Conservation (phyloP, 2,113 vertebrate genomes). For the Xyrauchen texanus region DNA sequence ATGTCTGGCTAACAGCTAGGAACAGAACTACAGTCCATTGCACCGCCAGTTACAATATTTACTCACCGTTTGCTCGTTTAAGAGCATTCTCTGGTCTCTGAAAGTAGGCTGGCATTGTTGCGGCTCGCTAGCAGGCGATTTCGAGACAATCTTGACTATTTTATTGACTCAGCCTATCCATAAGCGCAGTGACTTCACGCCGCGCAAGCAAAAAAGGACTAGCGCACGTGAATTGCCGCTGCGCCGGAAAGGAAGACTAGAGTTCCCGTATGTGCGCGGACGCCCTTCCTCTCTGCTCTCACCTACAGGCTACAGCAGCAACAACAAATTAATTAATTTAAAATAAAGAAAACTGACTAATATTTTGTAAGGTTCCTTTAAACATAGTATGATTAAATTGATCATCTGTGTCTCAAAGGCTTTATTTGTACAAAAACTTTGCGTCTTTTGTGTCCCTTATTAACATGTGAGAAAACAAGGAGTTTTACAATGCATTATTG, state of each 20-base stretch:
- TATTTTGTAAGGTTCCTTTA: no score
- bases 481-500: no score
- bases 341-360: no score
- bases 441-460: no score
- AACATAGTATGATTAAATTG: no score
- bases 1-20: conserved; percentile 2
- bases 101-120: conserved; percentile 92
- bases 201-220: conserved; percentile 64
- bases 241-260: conserved; percentile 45
- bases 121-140: conserved; percentile 44
- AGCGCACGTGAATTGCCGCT: conserved; percentile 66
- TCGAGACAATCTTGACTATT: conserved; percentile 50
- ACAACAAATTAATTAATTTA: no score
- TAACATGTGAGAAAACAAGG: no score
- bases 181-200: conserved; percentile 60
- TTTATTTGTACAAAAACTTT: no score
- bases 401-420: no score
- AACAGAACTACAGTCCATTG: background rate
- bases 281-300: background rate
- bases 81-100: conserved; percentile 95
- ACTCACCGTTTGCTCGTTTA: conserved; percentile 94
- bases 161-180: conserved; percentile 60
- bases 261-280: conserved; percentile 49
- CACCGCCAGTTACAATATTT: background rate
- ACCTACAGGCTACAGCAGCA: no score